A percentile compares a stretch with the other conserved stretches of the same genome.
Conservation (phyloP, 2,888 invertebrate species). For the Sesia bembeciformis region DNA sequence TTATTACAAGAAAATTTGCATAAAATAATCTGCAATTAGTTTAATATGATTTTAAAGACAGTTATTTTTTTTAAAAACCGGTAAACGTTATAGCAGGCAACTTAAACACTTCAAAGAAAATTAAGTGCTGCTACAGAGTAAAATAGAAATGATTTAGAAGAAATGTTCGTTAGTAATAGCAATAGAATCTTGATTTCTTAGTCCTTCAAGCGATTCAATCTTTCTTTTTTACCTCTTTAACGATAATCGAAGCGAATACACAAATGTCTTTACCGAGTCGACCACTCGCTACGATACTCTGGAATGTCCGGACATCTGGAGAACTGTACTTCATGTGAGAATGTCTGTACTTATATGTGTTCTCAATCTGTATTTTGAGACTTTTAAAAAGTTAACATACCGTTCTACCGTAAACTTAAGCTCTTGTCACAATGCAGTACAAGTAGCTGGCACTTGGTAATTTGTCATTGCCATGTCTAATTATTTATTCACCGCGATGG, state of each 20-base stretch:
- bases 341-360: too few relatives aligned
- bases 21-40: background rate
- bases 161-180: background rate
- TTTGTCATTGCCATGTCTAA: constrained; percentile 21
- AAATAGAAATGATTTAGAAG: background rate
- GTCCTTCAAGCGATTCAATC: too few relatives aligned
- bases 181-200: background rate
- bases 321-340: too few relatives aligned
- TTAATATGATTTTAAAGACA: background rate
- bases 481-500: constrained; percentile 16
- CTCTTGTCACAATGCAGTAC: constrained; percentile 1
- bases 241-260: too few relatives aligned
- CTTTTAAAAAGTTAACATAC: too few relatives aligned
- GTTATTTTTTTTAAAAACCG: background rate
- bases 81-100: background rate
- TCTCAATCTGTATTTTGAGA: too few relatives aligned
- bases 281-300: too few relatives aligned
- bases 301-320: too few relatives aligned
- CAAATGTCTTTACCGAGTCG: too few relatives aligned
- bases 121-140: background rate
- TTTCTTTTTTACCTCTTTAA: too few relatives aligned
- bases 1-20: background rate
- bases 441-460: constrained; percentile 16
- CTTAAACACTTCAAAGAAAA: background rate
- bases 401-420: background rate